Conservation (phyloP, 2,888 invertebrate species). For the Platypus cylindrus region DNA sequence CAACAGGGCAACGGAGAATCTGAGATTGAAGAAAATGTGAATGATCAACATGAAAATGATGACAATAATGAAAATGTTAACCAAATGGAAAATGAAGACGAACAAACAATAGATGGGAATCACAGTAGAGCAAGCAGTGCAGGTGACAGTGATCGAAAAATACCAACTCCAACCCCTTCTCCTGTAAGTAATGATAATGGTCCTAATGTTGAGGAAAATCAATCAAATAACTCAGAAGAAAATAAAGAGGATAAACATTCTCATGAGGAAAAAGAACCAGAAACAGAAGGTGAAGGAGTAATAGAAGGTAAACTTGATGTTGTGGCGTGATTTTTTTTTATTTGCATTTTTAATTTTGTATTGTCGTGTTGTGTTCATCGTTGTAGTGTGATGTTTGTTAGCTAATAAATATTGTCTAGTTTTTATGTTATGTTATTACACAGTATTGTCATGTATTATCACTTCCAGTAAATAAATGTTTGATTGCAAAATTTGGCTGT, state of each 20-base stretch:
- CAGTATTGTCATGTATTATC: no score
- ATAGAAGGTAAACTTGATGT: constrained; percentile 29
- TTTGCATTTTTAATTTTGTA: no score
- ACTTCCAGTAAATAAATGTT: no score
- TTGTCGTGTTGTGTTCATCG: no score
- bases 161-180: no score
- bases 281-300: constrained; percentile 27
- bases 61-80: constrained; percentile 1
- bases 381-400: no score
- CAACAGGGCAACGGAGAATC: constrained; percentile 3
- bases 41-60: constrained; percentile 1
- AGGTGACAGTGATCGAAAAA: constrained; percentile 9
- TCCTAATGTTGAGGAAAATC: constrained; percentile 3
- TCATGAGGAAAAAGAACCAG: constrained; percentile 12
- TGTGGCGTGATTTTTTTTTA: constrained; percentile 11
- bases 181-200: constrained; percentile 3
- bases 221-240: constrained; percentile 6
- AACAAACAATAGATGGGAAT: constrained; percentile 13
- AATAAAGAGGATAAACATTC: constrained; percentile 1
- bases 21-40: constrained; percentile 1
- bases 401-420: no score
- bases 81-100: constrained; percentile 1
- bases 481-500: no score
- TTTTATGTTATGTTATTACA: no score
- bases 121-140: constrained; percentile 10